Percentiles rank a stretch among this genome's conserved stretches.
Evolutionary conservation across 2,113 vertebrate genomes (phyloP).

Genomic region (zebrafish (Danio rerio)): DNA sequence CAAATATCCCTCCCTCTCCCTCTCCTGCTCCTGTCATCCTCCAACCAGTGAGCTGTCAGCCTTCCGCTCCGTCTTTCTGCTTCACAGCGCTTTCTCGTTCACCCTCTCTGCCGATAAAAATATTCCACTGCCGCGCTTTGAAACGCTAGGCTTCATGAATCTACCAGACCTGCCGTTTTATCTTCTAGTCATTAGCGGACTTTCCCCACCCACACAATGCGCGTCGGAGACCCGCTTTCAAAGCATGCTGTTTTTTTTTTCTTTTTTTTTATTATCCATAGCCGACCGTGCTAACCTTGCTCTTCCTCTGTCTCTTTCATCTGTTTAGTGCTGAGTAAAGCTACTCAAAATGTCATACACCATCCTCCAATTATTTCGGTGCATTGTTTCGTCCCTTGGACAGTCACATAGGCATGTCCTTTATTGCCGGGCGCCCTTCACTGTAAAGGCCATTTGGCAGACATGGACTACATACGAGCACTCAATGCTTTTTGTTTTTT

Average conservation of each 20-base stretch:
- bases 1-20: constrained; percentile 70
- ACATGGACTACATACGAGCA: constrained; percentile 27
- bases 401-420: constrained; percentile 26
- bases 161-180: constrained; percentile 57
- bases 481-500: constrained; percentile 13
- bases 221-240: constrained; percentile 62
- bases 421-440: constrained; percentile 43
- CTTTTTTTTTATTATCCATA: constrained; percentile 36
- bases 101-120: constrained; percentile 72
- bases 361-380: constrained; percentile 63
- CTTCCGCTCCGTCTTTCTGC: constrained; percentile 61
- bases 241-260: constrained; percentile 38
- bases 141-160: constrained; percentile 67
- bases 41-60: constrained; percentile 79
- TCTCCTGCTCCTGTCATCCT: constrained; percentile 64
- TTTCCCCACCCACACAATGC: constrained; percentile 65
- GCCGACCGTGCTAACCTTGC: constrained; percentile 42
- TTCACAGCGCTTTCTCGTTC: constrained; percentile 59
- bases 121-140: constrained; percentile 62
- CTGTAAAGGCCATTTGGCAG: constrained; percentile 45
- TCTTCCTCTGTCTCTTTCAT: constrained; percentile 49
- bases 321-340: constrained; percentile 65
- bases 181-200: constrained; percentile 74
- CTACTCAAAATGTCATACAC: constrained; percentile 63
- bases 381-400: constrained; percentile 44